Conservation (phyloP, 2,797 vertebrate genomes). For the Mormyrus proboscirostris region DNA sequence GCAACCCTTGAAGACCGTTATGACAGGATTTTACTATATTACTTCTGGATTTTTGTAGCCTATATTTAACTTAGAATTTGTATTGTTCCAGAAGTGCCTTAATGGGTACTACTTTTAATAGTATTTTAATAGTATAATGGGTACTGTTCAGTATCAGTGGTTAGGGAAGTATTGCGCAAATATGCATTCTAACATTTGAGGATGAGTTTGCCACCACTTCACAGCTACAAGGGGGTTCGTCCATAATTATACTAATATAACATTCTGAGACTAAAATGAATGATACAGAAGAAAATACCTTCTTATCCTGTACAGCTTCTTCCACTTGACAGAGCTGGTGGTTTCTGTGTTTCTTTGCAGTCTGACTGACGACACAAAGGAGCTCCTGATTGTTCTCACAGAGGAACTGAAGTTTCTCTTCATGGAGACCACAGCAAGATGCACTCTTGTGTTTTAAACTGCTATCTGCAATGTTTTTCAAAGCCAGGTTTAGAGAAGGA, state of each 20-base stretch:
- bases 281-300: background rate
- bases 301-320: background rate
- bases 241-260: background rate
- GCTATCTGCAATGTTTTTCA: no score
- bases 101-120: background rate
- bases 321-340: background rate
- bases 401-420: no score
- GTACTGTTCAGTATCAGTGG: background rate
- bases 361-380: background rate
- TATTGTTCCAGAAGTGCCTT: background rate
- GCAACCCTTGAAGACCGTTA: no score
- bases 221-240: background rate
- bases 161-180: background rate
- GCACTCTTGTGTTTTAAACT: no score
- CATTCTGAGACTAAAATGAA: background rate
- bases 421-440: no score
- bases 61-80: background rate
- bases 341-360: background rate
- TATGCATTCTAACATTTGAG: background rate
- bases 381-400: background rate
- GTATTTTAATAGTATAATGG: no score
- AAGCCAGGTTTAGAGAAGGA: no score
- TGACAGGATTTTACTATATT: background rate
- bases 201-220: background rate
- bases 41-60: background rate